A percentile compares a stretch with the other conserved stretches of the same genome.
phyloP scores from a whole-genome alignment of 2,113 vertebrate genomes.

The Clupea harengus region DNA sequence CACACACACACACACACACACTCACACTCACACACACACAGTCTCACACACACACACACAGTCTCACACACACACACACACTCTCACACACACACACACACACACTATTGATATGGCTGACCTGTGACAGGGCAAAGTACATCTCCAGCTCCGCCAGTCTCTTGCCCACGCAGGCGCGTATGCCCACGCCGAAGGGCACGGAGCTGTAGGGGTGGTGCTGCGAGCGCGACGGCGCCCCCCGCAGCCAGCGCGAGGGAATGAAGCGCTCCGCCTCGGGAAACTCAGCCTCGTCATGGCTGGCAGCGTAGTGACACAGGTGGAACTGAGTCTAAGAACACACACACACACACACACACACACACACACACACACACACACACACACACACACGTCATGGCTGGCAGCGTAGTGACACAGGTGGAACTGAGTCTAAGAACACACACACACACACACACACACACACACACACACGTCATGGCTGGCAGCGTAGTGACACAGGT shows the following conservation, averaged over 20 bases:
- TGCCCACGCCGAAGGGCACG: slow-evolving; percentile 75
- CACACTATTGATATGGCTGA: slow-evolving; percentile 44
- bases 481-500: slow-evolving; percentile 72
- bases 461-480: slow-evolving; percentile 49
- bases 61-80: no score
- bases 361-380: no score
- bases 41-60: no score
- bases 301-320: slow-evolving; percentile 74
- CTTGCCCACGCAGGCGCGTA: slow-evolving; percentile 74
- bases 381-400: no score
- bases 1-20: no score
- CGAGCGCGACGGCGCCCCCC: slow-evolving; percentile 20
- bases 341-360: background rate
- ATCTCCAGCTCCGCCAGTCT: slow-evolving; percentile 80
- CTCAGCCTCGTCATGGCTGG: slow-evolving; percentile 56
- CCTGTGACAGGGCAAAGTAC: slow-evolving; percentile 69
- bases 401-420: no score
- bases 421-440: no score
- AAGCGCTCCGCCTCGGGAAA: slow-evolving; percentile 64
- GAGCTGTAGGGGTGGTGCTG: slow-evolving; percentile 75
- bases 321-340: slow-evolving; percentile 63
- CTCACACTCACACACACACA: no score
- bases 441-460: no score
- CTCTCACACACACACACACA: background rate
- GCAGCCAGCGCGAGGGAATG: slow-evolving; percentile 72